A percentile compares a stretch with the other conserved stretches of the same genome.
Conservation (phyloP, 2,113 vertebrate genomes). For the Hemiscyllium ocellatum region DNA sequence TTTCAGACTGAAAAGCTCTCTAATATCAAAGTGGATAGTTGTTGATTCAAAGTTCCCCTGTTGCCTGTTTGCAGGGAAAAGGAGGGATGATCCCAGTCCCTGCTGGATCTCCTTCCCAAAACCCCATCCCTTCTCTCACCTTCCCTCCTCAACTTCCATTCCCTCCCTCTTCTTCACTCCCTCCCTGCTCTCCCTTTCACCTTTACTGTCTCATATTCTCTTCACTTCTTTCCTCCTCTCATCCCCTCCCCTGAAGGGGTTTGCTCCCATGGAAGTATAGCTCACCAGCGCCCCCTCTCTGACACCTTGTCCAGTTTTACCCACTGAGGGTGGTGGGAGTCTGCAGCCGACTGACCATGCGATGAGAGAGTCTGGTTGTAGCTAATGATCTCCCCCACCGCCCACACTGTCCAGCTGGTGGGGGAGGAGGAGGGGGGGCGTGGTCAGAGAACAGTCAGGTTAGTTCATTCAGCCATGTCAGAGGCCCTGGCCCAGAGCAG, state of each 20-base stretch:
- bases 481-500: not conserved
- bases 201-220: not conserved
- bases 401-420: not conserved
- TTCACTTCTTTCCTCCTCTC: not conserved
- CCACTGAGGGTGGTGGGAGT: no score
- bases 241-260: not conserved
- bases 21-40: not conserved
- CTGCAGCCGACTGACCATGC: not conserved
- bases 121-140: not conserved
- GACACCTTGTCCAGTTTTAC: not conserved
- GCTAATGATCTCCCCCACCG: not conserved
- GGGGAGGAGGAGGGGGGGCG: not conserved
- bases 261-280: not conserved
- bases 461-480: not conserved
- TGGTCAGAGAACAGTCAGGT: not conserved
- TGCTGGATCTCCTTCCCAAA: not conserved
- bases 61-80: not conserved
- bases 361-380: not conserved
- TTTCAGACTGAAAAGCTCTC: not conserved
- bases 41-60: no score
- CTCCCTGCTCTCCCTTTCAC: not conserved
- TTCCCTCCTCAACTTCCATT: not conserved
- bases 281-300: not conserved
- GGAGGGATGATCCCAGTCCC: no score
- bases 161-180: not conserved